Conservation (phyloP, 2,888 invertebrate genomes). For the Brachypterus glaber region DNA sequence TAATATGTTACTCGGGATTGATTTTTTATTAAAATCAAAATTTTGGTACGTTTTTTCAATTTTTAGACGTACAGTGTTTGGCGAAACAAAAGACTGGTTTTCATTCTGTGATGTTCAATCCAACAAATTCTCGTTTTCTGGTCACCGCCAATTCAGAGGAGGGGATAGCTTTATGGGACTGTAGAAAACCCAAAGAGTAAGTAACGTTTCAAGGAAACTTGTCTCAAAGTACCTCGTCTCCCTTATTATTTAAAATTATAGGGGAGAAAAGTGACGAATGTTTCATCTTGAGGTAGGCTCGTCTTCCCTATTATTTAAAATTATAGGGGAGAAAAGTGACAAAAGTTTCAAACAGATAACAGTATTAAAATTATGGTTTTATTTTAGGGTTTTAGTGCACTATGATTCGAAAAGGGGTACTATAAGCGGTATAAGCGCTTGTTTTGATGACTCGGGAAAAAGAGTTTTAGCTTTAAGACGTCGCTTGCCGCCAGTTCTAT, state of each 20-base stretch:
- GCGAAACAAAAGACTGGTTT: conserved; percentile 69
- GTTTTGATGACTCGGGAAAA: conserved; percentile 74
- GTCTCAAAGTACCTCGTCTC: no score
- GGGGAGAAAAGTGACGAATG: no score
- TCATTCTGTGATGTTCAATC: conserved; percentile 93
- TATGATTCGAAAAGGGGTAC: conserved; percentile 49
- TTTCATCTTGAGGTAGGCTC: no score
- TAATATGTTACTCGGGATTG: no score
- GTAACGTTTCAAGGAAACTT: no score
- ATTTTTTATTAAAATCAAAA: no score
- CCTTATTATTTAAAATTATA: no score
- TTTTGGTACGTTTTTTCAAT: no score
- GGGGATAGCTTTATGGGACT: conserved; percentile 84
- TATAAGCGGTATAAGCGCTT: conserved; percentile 79
- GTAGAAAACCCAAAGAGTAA: conserved; percentile 74
- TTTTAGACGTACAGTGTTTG: conserved; percentile 45
- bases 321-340: no score
- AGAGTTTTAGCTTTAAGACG: conserved; percentile 73
- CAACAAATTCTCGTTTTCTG: conserved; percentile 66
- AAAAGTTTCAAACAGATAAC: no score
- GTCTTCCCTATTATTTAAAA: no score
- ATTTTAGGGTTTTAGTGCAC: conserved; percentile 57
- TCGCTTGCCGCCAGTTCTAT: conserved; percentile 79
- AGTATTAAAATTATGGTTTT: no score
- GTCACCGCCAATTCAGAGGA: conserved; percentile 86